phyloP scores from a whole-genome alignment of 2,797 vertebrate genomes.

The Dromococcyx pavoninus region DNA sequence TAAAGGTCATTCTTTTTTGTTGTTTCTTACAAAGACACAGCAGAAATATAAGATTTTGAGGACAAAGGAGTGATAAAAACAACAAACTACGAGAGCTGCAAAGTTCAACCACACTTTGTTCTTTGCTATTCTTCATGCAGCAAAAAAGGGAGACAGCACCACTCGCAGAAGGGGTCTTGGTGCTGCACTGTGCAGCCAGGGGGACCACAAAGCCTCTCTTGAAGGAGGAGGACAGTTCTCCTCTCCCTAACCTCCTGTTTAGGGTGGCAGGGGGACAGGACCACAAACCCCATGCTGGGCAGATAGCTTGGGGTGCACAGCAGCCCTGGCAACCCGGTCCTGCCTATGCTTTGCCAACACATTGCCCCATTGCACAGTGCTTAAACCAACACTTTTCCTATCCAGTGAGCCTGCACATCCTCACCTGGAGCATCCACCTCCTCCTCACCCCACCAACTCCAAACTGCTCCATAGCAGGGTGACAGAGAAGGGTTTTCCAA shows the following conservation, averaged over 20 bases:
- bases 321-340: not conserved
- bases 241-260: not conserved
- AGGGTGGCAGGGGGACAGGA: not conserved
- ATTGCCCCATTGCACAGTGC: fast-evolving
- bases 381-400: fast-evolving
- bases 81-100: not conserved
- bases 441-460: not conserved
- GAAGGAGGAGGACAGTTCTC: not conserved
- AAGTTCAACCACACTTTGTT: not conserved
- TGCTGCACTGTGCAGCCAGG: not conserved
- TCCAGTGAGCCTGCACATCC: not conserved
- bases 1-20: slow-evolving; percentile 18
- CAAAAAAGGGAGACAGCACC: not conserved
- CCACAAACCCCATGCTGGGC: not conserved
- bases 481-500: not conserved
- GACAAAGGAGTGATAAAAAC: not conserved
- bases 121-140: not conserved
- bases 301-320: not conserved
- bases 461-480: not conserved
- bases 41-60: not conserved
- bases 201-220: not conserved
- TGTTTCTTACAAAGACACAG: not conserved
- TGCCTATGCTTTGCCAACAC: not conserved
- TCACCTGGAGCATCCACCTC: not conserved
- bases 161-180: not conserved